Evolutionary conservation across 1,140 invertebrate species (phyloP).

Genomic region (Cephus cinctus): DNA sequence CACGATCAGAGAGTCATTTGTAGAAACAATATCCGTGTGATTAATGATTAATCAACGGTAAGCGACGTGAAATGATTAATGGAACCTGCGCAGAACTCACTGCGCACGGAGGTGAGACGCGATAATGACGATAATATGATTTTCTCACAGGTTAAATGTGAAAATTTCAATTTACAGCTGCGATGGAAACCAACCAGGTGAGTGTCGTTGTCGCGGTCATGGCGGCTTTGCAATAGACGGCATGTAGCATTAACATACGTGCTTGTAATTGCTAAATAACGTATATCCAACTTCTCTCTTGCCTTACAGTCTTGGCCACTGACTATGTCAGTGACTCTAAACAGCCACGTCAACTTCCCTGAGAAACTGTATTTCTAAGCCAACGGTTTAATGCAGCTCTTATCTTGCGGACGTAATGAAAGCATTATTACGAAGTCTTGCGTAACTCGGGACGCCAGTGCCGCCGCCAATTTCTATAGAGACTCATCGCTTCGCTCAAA

Average conservation of each 20-base stretch:
- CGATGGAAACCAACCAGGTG: no score
- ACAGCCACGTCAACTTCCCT: constrained; percentile 12
- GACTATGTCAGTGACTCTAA: no score
- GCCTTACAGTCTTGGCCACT: no score
- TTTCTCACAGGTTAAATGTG: neutral
- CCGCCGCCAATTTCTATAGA: constrained; percentile 11
- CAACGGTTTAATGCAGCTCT: constrained; percentile 18
- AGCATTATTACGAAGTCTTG: constrained; percentile 26
- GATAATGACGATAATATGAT: no score
- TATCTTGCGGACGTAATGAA: constrained; percentile 31
- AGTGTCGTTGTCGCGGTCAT: neutral
- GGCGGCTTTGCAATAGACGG: no score
- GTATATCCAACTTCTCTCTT: constrained; percentile 14
- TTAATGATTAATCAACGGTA: no score
- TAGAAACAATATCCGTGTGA: no score
- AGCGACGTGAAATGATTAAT: no score
- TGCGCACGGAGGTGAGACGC: no score
- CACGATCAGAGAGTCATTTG: no score
- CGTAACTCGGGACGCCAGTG: no score
- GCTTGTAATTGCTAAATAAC: constrained; percentile 34
- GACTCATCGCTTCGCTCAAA: constrained; percentile 7
- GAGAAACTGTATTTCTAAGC: constrained; percentile 18
- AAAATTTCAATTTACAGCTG: neutral
- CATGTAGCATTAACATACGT: constrained; percentile 9
- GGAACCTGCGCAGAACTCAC: no score